phyloP scores from a whole-genome alignment of 2,888 invertebrate genomes.

The Meloe dianella region DNA sequence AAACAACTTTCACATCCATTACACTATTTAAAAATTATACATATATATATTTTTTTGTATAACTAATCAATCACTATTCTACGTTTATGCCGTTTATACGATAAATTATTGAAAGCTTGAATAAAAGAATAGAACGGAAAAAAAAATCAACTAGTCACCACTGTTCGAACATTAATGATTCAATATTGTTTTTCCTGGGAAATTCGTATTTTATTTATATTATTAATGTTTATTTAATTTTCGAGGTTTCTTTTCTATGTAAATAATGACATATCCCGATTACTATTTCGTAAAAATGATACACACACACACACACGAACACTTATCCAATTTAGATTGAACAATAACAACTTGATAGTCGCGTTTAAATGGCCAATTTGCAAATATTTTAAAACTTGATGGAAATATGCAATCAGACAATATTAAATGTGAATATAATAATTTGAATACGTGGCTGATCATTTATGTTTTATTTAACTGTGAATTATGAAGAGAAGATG shows the following conservation, averaged over 20 bases:
- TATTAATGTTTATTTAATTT: background rate
- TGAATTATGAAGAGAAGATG: background rate
- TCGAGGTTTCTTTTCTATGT: background rate
- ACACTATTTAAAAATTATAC: too few relatives aligned
- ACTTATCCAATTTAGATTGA: background rate
- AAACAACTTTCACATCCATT: constrained; percentile 30
- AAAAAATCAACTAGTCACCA: too few relatives aligned
- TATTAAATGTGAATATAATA: background rate
- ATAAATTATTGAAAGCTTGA: too few relatives aligned
- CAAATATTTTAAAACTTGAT: constrained; percentile 1
- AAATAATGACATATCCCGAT: background rate
- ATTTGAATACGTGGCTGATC: background rate
- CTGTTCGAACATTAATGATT: background rate
- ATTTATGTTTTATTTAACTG: background rate
- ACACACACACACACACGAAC: too few relatives aligned
- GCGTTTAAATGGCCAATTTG: background rate
- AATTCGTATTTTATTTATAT: background rate
- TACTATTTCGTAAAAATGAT: background rate
- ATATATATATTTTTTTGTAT: background rate
- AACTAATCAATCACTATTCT: background rate
- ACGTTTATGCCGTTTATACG: too few relatives aligned
- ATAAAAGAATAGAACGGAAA: too few relatives aligned
- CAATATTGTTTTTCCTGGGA: background rate
- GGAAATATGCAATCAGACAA: constrained; percentile 28
- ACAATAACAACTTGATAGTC: background rate